Conservation (phyloP, 2,888 invertebrate species). For the Pachymerium ferrugineum region DNA sequence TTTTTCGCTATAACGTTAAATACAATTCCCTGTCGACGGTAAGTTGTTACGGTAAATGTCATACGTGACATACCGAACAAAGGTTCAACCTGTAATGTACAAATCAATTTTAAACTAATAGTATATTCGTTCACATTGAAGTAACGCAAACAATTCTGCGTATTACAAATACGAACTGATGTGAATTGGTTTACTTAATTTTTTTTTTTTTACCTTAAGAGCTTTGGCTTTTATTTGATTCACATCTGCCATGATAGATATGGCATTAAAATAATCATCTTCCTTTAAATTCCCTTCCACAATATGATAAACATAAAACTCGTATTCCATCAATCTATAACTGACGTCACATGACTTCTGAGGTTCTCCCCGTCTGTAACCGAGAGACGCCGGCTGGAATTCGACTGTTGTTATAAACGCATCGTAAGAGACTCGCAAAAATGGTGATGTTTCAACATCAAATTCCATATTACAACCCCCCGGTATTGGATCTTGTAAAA, state of each 20-base stretch:
- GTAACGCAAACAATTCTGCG: no score
- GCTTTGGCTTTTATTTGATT: slow-evolving; percentile 37
- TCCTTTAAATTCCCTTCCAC: slow-evolving; percentile 46
- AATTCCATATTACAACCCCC: slow-evolving; percentile 73
- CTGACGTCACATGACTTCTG: slow-evolving; percentile 46
- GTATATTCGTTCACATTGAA: background rate
- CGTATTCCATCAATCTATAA: slow-evolving; percentile 48
- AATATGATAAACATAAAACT: slow-evolving; percentile 60
- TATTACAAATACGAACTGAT: no score
- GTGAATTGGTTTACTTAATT: no score
- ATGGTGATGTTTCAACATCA: slow-evolving; percentile 58
- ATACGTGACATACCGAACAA: slow-evolving; percentile 39
- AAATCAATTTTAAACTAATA: background rate
- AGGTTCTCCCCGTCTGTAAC: slow-evolving; percentile 44
- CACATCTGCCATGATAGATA: slow-evolving; percentile 40
- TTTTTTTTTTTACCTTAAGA: slow-evolving; percentile 37
- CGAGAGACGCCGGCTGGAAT: slow-evolving; percentile 50
- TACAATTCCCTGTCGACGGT: slow-evolving; percentile 46
- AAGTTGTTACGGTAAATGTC: slow-evolving; percentile 42
- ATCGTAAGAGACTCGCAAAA: slow-evolving; percentile 50
- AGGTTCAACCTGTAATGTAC: background rate
- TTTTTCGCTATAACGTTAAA: slow-evolving; percentile 42
- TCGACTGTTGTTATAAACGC: slow-evolving; percentile 54
- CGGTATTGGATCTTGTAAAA: slow-evolving; percentile 64
- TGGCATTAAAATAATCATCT: slow-evolving; percentile 39